These are phyloP conservation scores for Neuroterus valhalla DNA, from an alignment of 1,140 invertebrate species.

Conservation along the genomic window DNA sequence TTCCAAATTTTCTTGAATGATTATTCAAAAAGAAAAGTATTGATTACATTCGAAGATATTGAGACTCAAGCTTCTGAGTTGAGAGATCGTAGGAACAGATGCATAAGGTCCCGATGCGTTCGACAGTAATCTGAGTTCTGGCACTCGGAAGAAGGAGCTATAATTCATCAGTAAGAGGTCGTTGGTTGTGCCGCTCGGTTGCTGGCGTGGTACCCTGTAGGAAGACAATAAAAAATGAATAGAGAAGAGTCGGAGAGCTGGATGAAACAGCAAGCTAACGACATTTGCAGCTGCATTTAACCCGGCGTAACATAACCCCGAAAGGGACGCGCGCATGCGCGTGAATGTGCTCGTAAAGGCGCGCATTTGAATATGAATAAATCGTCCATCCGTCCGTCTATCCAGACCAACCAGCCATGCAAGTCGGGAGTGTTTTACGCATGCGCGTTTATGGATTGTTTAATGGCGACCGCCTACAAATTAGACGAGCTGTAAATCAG, in stretches of 20 bases:
- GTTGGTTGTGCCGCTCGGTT: conserved; percentile 38
- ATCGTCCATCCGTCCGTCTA: conserved; percentile 55
- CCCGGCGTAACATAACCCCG: conserved; percentile 50
- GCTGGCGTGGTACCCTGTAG: neutral
- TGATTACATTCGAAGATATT: too few species aligned
- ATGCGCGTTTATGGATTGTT: conserved; percentile 74
- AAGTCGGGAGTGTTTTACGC: conserved; percentile 68
- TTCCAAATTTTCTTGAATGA: too few species aligned
- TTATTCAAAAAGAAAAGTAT: too few species aligned
- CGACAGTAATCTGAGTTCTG: conserved; percentile 42
- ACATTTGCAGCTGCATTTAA: conserved; percentile 59
- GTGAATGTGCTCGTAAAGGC: conserved; percentile 66
- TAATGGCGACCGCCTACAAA: conserved; percentile 75
- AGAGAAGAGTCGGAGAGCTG: conserved; percentile 47
- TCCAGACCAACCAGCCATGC: conserved; percentile 44
- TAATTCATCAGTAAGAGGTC: conserved; percentile 63
- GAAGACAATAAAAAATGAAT: conserved; percentile 44
- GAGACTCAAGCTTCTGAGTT: too few species aligned
- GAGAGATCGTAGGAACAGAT: neutral
- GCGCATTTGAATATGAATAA: conserved; percentile 75
- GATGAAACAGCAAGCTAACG: conserved; percentile 52
- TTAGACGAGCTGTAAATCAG: conserved; percentile 75
- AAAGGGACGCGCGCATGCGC: conserved; percentile 55
- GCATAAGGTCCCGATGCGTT: conserved; percentile 11
- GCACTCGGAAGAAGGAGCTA: conserved; percentile 48